These are phyloP conservation scores for Columba livia DNA, from an alignment of 2,113 vertebrate species.

Conservation along the genomic window DNA sequence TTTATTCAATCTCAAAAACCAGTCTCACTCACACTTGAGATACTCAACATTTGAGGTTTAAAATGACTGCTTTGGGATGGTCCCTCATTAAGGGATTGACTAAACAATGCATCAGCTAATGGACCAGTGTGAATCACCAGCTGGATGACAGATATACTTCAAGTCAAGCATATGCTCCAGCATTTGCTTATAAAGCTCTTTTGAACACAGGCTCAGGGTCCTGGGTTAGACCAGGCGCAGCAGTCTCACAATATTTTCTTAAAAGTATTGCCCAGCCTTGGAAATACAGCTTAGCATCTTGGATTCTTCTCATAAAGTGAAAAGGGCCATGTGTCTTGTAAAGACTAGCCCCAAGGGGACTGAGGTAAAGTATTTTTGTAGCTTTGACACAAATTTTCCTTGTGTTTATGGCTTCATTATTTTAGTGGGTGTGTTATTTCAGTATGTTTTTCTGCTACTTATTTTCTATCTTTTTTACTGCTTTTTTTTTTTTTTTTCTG, in stretches of 20 bases:
- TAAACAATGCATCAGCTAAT: neutral
- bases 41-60: neutral
- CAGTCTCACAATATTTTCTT: conserved; percentile 40
- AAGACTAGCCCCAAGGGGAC: conserved; percentile 62
- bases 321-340: conserved; percentile 63
- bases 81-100: neutral
- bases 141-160: neutral
- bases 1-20: neutral
- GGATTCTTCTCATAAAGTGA: conserved; percentile 55
- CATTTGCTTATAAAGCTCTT: neutral
- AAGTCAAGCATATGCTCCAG: neutral
- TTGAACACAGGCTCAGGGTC: neutral
- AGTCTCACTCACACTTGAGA: fast-evolving
- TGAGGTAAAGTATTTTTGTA: conserved; percentile 72
- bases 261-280: conserved; percentile 45
- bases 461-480: conserved; percentile 64
- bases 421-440: conserved; percentile 65
- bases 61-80: neutral
- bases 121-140: neutral
- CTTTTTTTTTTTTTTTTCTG: neutral
- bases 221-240: neutral
- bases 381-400: conserved; percentile 66
- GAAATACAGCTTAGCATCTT: conserved; percentile 53
- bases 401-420: conserved; percentile 69
- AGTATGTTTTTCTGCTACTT: conserved; percentile 62